Percentiles rank a stretch among this genome's conserved stretches.
Conservation (phyloP, 2,797 vertebrate species). For the Alcedo quadribrachys region DNA sequence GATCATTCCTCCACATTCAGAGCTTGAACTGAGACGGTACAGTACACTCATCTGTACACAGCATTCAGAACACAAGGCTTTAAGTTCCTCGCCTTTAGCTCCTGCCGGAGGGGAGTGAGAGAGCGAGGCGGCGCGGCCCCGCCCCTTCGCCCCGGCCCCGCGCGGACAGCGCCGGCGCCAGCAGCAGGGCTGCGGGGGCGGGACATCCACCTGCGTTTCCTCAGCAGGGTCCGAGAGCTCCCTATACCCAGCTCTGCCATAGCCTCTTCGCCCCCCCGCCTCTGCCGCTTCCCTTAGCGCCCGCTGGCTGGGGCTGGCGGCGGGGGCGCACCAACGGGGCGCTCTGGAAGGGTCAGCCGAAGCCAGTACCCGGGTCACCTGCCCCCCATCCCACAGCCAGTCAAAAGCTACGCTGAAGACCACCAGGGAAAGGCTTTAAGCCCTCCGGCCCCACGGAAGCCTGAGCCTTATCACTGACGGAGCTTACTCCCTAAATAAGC, state of each 20-base stretch:
- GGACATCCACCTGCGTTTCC: accelerated
- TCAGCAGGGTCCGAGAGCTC: no score
- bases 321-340: accelerated
- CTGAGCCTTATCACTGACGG: accelerated
- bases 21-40: accelerated
- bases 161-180: not conserved
- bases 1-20: not conserved
- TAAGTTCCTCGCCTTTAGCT: no score
- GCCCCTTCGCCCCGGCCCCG: no score
- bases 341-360: accelerated
- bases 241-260: not conserved
- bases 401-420: not conserved
- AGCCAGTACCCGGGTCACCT: no score
- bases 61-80: accelerated
- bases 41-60: accelerated
- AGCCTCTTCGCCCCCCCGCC: no score
- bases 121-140: accelerated
- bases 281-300: not conserved
- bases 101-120: accelerated
- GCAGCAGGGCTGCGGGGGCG: no score
- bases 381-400: accelerated
- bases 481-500: accelerated
- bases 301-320: accelerated
- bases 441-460: no score
- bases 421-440: accelerated